A percentile compares a stretch with the other conserved stretches of the same genome.
phyloP scores from a whole-genome alignment of 2,113 vertebrate genomes.

The Zosterops hypoxanthus region DNA sequence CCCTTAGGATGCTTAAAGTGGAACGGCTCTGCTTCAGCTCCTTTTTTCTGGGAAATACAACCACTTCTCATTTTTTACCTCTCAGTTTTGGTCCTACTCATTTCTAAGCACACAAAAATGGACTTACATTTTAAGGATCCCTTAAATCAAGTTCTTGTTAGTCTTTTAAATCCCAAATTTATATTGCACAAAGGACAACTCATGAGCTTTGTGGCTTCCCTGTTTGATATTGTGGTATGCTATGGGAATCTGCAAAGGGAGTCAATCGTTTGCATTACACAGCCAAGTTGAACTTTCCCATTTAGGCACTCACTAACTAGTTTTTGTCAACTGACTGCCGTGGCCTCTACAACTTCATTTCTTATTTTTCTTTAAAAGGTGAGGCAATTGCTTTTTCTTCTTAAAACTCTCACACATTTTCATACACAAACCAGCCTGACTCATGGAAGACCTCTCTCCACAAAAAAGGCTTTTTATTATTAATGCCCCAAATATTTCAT shows the following conservation, averaged over 20 bases:
- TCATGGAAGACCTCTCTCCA: neutral
- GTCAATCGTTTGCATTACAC: accelerated
- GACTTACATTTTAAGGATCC: conserved; percentile 1
- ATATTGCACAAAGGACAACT: neutral
- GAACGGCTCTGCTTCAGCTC: neutral
- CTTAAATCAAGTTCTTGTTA: neutral
- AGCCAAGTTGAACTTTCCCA: neutral
- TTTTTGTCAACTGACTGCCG: neutral
- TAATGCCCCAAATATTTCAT: neutral
- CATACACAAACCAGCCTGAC: neutral
- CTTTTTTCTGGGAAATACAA: neutral
- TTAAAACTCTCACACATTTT: neutral
- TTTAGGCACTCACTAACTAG: neutral
- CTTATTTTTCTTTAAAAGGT: neutral
- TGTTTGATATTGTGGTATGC: accelerated
- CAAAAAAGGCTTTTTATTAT: neutral
- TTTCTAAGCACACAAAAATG: conserved; percentile 25
- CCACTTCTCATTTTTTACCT: neutral
- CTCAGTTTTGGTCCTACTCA: neutral
- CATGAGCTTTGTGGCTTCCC: neutral
- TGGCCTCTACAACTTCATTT: neutral
- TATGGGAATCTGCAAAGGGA: neutral
- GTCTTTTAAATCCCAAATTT: neutral
- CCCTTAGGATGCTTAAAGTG: conserved; percentile 23
- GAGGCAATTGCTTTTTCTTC: neutral